Evolutionary conservation across 2,888 invertebrate species (phyloP).

Genomic region (Amitus sp.): DNA sequence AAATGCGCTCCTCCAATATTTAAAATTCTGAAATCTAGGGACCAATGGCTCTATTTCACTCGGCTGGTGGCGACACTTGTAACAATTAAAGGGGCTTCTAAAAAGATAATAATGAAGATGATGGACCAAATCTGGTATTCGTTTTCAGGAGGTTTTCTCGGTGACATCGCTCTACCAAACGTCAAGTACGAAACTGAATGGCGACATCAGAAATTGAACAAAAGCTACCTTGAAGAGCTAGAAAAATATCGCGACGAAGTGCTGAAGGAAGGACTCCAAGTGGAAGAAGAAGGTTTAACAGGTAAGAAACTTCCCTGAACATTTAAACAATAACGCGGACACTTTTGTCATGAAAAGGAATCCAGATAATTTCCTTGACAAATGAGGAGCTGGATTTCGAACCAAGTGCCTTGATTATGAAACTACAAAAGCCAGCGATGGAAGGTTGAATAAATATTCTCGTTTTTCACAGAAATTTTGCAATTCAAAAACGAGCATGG

Average conservation of each 20-base stretch:
- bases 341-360: too few species aligned
- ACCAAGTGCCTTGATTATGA: too few species aligned
- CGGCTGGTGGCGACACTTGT: too few species aligned
- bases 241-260: slow-evolving; percentile 85
- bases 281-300: slow-evolving; percentile 84
- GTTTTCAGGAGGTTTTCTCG: slow-evolving; percentile 81
- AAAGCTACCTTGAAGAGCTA: slow-evolving; percentile 79
- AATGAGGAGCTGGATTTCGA: too few species aligned
- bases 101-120: too few species aligned
- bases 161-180: slow-evolving; percentile 85
- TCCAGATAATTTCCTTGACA: too few species aligned
- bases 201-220: slow-evolving; percentile 71
- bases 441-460: not conserved
- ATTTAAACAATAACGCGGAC: too few species aligned
- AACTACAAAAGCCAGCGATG: not conserved
- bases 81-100: too few species aligned
- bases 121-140: slow-evolving; percentile 38
- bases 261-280: slow-evolving; percentile 81
- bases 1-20: too few species aligned
- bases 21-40: too few species aligned
- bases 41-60: too few species aligned
- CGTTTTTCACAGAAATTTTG: slow-evolving; percentile 52
- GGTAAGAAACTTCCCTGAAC: slow-evolving; percentile 68
- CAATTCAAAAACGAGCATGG: slow-evolving; percentile 55
- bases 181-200: slow-evolving; percentile 67